These are phyloP conservation scores for Myotis lucifugus DNA, from an alignment of 2,113 vertebrate genomes.

Conservation along the genomic window DNA sequence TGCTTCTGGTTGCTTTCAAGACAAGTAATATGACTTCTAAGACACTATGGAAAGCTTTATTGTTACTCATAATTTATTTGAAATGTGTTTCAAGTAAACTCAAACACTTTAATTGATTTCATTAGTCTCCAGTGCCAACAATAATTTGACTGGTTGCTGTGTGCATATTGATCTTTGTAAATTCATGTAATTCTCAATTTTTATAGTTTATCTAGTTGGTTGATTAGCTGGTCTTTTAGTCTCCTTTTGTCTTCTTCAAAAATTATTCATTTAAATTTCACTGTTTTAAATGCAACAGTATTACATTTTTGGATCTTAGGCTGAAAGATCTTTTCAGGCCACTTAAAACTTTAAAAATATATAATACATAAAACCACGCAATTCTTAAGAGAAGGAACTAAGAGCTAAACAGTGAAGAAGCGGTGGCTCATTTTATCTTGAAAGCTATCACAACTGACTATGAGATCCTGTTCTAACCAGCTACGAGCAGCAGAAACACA, in stretches of 20 bases:
- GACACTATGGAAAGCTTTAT: background rate
- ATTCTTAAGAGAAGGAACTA: background rate
- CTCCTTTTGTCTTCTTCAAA: conserved; percentile 23
- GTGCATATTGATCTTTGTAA: background rate
- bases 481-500: background rate
- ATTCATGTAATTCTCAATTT: conserved; percentile 46
- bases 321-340: background rate
- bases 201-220: conserved; percentile 53
- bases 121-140: conserved; percentile 20
- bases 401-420: background rate
- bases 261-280: conserved; percentile 12
- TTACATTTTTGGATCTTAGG: background rate
- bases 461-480: background rate
- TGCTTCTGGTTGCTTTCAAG: background rate
- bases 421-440: background rate
- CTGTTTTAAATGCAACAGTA: background rate
- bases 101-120: conserved; percentile 22
- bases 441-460: background rate
- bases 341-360: background rate
- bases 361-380: conserved; percentile 12
- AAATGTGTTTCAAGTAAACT: conserved; percentile 54
- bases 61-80: background rate
- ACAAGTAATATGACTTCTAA: conserved; percentile 22
- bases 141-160: conserved; percentile 30
- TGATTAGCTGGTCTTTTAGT: conserved; percentile 42